phyloP scores from a whole-genome alignment of 2,888 invertebrate species.

The Caenorhabditis auriculariae region DNA sequence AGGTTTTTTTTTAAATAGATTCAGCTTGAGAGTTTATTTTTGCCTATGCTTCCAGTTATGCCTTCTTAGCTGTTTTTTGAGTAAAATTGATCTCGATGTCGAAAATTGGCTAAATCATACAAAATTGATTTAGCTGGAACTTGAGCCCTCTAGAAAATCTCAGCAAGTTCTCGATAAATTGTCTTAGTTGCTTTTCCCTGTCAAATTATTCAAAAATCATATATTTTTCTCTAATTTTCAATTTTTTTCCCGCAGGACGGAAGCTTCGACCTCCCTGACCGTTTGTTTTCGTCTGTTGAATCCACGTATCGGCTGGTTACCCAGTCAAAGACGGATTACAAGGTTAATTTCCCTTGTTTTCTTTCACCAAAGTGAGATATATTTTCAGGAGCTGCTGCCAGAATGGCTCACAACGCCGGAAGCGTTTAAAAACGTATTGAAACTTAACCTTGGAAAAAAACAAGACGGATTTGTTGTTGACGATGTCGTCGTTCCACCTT shows the following conservation, averaged over 20 bases:
- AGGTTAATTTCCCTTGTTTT: slow-evolving; percentile 65
- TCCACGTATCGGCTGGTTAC: slow-evolving; percentile 97
- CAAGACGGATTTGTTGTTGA: slow-evolving; percentile 89
- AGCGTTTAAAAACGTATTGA: slow-evolving; percentile 72
- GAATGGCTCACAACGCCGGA: slow-evolving; percentile 98
- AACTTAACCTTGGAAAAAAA: slow-evolving; percentile 75
- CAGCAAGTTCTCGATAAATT: no score
- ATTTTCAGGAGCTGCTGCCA: slow-evolving; percentile 81
- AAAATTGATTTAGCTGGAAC: neutral
- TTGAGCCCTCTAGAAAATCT: no score
- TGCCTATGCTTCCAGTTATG: no score
- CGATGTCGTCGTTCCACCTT: slow-evolving; percentile 80
- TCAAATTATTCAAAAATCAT: slow-evolving; percentile 1
- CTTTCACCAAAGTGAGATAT: neutral
- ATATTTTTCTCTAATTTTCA: no score
- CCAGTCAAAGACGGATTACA: slow-evolving; percentile 98
- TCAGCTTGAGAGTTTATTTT: neutral
- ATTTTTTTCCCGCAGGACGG: slow-evolving; percentile 39
- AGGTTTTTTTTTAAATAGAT: slow-evolving; percentile 34
- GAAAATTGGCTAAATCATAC: neutral
- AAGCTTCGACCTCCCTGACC: slow-evolving; percentile 86
- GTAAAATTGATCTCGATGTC: neutral
- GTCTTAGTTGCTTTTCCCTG: no score
- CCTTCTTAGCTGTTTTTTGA: neutral
- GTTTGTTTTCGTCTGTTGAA: slow-evolving; percentile 96